Base-by-base conservation (phyloP, 2,888 invertebrate genomes). In the Lepidocyrtoides sp. region DNA sequence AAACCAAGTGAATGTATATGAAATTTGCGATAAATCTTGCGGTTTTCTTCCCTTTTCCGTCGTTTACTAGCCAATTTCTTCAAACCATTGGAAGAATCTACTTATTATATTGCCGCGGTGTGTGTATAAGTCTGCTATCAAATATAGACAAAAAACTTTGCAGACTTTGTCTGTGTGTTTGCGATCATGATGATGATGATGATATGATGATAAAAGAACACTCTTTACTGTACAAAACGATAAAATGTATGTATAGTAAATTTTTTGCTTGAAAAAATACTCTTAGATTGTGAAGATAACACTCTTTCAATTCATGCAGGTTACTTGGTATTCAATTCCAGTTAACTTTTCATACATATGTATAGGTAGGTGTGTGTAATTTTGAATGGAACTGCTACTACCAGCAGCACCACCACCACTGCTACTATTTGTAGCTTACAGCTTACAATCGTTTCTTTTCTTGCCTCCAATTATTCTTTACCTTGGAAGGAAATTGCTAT, bases 21-120 rank as follows among this genome's bases (percentile, higher is more conserved):
- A 84, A 84, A 84, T 84, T 84, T 54, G 36, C 32, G 75, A 90
- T 90, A 90, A 90, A 90, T 90, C 84, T 84, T 89, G 89, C 36
- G 75, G 83, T 89, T 89, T 84, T 82, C 77, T 63, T 75, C 36
- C 20, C 54, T 29, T 75, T 83, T 72, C 82, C 75, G 60, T 66
- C 82, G 82, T 83, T 72, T 63, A 84, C 79, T 90, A 51, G 63
- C 89, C 77, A 84, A 79, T 84, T 79, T 79, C 89, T 84, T 63
- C 66, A 32, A 79, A 79, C 29, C 32, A 23, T 8, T 12, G 12
- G 41, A 2, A 82, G 60, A 57, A 48, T 82, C n/a, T 36, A 54
- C n/a, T 1, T 51, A 54, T 10, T 51, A 29, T 29, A 14, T 66
- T 66, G 10, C 41, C n/a, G 60, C 14, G 41, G 57, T 63, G 8